Base-by-base conservation (phyloP, 2,888 invertebrate species). In the Melanostoma scalare region DNA sequence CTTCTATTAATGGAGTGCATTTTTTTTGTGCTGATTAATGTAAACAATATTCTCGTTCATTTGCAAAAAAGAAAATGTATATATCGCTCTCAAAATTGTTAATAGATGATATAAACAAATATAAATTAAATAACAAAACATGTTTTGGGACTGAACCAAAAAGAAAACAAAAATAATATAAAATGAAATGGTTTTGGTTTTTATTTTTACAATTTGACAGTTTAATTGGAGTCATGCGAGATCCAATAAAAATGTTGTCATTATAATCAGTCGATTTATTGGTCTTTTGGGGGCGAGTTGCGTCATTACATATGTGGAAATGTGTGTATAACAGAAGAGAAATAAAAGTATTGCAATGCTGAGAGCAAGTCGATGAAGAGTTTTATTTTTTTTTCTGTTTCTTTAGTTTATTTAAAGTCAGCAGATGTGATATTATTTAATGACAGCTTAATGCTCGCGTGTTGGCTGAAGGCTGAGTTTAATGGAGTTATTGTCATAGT, bases 211-310 rank as follows among this genome's bases (percentile, higher is more conserved):
- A 68, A 42, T 61, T 76, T 72, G 68, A 61, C 50, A 61, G 40
- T 52, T 81, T 68, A 63, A 76, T 76, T 68, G 72, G 33, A 55
- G 56, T 38, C 72, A 80, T 61, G 67, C 33, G 53, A 76, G 35
- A 33, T 10, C 48, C 46, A 71, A 81, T 81, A 53, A 33, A 58
- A 65, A 65, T 63, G 50, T 52, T 72, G 72, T 60, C 61, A 71
- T 77, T 30, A 77, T 67, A 58, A 52, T 72, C 35, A 33, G 50
- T 35, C 31, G 69, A 63, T 63, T 74, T 58, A 56, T 52, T 38
- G 10, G 30, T 8, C 38, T 46, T 52, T 58, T 42, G 4, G 31
- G 30, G n/a, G 33, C 44, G 55, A 58, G 9, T 40, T 58, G 31
- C 56, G 31, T 58, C 40, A 42, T 53, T 0, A 48, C 20, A 20